Percentiles rank a stretch among this genome's conserved stretches.
Evolutionary conservation across 2,888 invertebrate genomes (phyloP).

Genomic region (Chaitophorus viminalis): DNA sequence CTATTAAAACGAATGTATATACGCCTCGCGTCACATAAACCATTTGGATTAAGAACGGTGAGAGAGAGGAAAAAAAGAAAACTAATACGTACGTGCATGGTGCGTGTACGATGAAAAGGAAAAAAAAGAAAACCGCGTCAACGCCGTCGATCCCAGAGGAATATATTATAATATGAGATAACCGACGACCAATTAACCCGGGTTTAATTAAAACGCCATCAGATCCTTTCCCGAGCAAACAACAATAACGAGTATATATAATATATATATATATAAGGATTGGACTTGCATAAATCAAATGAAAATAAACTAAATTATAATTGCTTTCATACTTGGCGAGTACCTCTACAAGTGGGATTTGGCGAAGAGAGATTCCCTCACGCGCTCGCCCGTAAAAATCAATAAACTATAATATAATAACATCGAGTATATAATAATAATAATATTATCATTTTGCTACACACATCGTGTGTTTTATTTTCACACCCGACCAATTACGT

Average conservation of each 20-base stretch:
- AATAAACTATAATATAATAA: not conserved
- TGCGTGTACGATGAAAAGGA: not conserved
- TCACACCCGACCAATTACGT: no score
- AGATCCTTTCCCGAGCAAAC: constrained; percentile 30
- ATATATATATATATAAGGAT: no score
- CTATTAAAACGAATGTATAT: no score
- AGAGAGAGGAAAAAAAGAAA: not conserved
- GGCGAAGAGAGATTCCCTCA: not conserved
- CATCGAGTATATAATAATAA: no score
- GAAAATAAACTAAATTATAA: not conserved
- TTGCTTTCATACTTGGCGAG: not conserved
- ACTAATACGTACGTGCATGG: not conserved
- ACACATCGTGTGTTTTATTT: no score
- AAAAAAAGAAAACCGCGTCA: not conserved
- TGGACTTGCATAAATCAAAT: constrained; percentile 11
- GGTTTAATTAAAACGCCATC: constrained; percentile 43
- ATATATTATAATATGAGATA: constrained; percentile 17
- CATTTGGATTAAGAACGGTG: not conserved
- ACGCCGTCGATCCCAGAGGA: not conserved
- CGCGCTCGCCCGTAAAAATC: not conserved
- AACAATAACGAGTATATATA: constrained; percentile 18
- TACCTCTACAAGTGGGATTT: not conserved
- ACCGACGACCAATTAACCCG: constrained; percentile 24
- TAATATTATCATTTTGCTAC: no score
- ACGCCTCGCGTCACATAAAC: not conserved